Evolutionary conservation across 2,113 vertebrate genomes (phyloP).

Genomic region (Menura novaehollandiae): DNA sequence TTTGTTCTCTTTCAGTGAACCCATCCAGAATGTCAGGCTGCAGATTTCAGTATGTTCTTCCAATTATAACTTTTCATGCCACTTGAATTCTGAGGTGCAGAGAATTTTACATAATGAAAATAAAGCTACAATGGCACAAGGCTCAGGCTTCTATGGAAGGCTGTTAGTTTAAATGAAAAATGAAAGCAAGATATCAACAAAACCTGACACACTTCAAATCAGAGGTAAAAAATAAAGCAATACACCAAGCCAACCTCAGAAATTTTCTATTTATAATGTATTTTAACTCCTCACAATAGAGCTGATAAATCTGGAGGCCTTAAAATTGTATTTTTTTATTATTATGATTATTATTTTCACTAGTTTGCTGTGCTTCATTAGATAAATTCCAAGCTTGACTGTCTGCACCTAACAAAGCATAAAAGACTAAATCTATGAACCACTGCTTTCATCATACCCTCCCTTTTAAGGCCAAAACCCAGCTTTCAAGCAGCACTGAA

Average conservation of each 20-base stretch:
- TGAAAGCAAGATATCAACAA: background rate
- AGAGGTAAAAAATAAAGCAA: background rate
- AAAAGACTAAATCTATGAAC: background rate
- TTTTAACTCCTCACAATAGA: background rate
- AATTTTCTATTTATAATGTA: background rate
- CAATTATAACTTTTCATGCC: background rate
- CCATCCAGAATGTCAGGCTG: background rate
- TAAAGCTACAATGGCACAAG: background rate
- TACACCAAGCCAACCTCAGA: background rate
- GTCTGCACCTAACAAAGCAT: background rate
- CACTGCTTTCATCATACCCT: background rate
- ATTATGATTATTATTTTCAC: background rate
- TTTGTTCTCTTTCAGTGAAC: background rate
- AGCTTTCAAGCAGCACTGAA: background rate
- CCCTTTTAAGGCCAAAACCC: background rate
- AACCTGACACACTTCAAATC: background rate
- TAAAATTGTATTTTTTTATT: background rate
- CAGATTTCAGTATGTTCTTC: background rate
- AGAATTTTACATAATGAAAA: background rate
- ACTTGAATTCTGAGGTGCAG: background rate
- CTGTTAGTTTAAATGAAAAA: background rate
- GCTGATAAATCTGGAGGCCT: background rate
- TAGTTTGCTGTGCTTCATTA: background rate
- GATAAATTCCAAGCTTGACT: background rate
- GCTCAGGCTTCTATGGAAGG: background rate